phyloP scores from a whole-genome alignment of 2,797 vertebrate species.

The Heterohyrax brucei region DNA sequence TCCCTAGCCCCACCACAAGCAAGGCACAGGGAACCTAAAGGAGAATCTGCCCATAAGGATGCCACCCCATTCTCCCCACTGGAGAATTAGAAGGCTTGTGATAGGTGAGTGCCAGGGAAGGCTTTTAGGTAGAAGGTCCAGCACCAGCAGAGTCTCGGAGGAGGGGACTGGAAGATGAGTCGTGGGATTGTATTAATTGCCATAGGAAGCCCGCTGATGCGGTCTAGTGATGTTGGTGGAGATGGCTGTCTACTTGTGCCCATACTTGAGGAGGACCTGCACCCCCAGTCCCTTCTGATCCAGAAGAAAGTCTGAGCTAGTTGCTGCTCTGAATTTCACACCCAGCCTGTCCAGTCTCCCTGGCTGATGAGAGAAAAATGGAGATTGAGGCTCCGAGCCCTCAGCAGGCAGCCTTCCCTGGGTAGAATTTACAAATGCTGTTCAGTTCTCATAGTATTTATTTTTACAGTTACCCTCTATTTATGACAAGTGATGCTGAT shows the following conservation, averaged over 20 bases:
- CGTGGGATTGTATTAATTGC: background rate
- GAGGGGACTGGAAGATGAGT: background rate
- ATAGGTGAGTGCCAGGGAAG: background rate
- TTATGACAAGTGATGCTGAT: slow-evolving; percentile 83
- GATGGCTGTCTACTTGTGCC: background rate
- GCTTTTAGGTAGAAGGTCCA: background rate
- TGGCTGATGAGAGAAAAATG: background rate
- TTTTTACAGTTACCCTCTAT: slow-evolving; percentile 82
- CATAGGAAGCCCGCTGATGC: background rate
- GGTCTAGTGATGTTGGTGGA: rapidly evolving
- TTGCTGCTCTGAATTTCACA: background rate
- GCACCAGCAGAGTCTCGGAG: background rate
- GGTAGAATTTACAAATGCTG: slow-evolving; percentile 45
- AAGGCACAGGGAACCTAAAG: background rate
- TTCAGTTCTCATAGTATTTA: slow-evolving; percentile 70
- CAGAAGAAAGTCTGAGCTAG: background rate
- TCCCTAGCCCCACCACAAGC: rapidly evolving
- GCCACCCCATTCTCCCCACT: rapidly evolving
- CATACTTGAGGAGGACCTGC: background rate
- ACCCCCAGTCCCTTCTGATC: background rate
- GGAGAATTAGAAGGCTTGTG: background rate
- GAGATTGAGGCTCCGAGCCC: background rate
- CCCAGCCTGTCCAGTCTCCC: background rate
- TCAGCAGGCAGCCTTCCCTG: background rate
- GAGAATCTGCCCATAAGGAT: background rate